phyloP scores from a whole-genome alignment of 2,888 invertebrate genomes.

The Melinaea menophilus region DNA sequence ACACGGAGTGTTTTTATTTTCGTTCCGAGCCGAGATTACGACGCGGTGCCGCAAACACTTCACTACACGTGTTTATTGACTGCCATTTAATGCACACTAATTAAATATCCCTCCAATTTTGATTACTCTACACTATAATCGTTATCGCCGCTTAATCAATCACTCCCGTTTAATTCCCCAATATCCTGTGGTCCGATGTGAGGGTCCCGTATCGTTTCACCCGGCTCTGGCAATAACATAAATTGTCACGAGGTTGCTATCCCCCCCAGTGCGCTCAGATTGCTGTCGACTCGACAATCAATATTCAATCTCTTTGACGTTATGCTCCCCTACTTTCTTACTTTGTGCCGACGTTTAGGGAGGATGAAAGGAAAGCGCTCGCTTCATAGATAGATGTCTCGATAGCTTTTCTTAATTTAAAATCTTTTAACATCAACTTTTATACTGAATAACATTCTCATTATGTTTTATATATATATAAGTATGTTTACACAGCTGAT shows the following conservation, averaged over 20 bases:
- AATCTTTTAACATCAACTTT: background rate
- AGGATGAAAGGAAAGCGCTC: conserved; percentile 44
- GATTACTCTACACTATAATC: conserved; percentile 54
- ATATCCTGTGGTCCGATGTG: conserved; percentile 72
- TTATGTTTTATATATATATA: too few relatives aligned
- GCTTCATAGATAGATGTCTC: conserved; percentile 25
- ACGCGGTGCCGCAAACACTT: conserved; percentile 51
- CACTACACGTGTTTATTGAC: conserved; percentile 46
- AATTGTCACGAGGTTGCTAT: conserved; percentile 63
- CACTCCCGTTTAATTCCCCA: conserved; percentile 73
- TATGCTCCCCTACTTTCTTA: conserved; percentile 68
- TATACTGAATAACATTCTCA: background rate
- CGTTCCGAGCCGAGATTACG: conserved; percentile 39
- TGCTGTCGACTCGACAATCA: conserved; percentile 74
- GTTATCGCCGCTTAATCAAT: conserved; percentile 72
- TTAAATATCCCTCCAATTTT: conserved; percentile 48
- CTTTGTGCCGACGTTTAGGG: conserved; percentile 69
- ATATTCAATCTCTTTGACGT: conserved; percentile 77
- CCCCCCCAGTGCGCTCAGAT: conserved; percentile 45
- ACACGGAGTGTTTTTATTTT: conserved; percentile 50
- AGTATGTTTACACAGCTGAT: too few relatives aligned
- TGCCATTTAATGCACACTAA: conserved; percentile 41
- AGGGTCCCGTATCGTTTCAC: conserved; percentile 67
- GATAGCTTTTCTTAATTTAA: conserved; percentile 11
- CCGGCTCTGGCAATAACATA: conserved; percentile 73